phyloP scores from a whole-genome alignment of 2,797 vertebrate species.

The Florisuga fusca region DNA sequence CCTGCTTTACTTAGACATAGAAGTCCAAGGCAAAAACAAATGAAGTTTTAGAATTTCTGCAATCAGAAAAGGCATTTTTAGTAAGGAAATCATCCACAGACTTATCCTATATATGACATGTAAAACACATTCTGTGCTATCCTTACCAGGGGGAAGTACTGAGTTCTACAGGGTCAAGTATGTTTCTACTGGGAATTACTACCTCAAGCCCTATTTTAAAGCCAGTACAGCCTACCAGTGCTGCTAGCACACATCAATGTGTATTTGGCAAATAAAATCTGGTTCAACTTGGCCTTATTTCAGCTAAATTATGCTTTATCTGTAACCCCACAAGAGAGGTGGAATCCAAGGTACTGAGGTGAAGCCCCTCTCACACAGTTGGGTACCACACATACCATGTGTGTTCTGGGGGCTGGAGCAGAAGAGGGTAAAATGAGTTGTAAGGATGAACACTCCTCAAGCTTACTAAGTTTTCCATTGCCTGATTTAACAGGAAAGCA shows the following conservation, averaged over 20 bases:
- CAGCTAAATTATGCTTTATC: neutral
- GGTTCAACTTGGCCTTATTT: neutral
- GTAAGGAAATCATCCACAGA: neutral
- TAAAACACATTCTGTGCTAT: neutral
- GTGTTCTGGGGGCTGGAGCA: fast-evolving
- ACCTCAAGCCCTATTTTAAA: neutral
- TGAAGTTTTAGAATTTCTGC: neutral
- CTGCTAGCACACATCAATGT: neutral
- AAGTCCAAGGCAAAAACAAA: conserved; percentile 27
- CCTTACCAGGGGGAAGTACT: neutral
- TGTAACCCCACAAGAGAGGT: neutral
- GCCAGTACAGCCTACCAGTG: neutral
- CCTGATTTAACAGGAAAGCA: neutral
- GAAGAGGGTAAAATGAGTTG: neutral
- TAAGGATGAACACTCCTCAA: neutral
- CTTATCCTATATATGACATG: neutral
- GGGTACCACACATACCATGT: fast-evolving
- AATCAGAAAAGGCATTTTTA: conserved; percentile 30
- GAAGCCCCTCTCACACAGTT: neutral
- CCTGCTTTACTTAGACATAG: neutral
- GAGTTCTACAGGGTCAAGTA: neutral
- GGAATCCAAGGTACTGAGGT: neutral
- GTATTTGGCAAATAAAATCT: conserved; percentile 11
- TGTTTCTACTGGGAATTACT: neutral
- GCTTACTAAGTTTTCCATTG: neutral